Conservation (phyloP, 2,113 vertebrate genomes). For the Steatornis caripensis region DNA sequence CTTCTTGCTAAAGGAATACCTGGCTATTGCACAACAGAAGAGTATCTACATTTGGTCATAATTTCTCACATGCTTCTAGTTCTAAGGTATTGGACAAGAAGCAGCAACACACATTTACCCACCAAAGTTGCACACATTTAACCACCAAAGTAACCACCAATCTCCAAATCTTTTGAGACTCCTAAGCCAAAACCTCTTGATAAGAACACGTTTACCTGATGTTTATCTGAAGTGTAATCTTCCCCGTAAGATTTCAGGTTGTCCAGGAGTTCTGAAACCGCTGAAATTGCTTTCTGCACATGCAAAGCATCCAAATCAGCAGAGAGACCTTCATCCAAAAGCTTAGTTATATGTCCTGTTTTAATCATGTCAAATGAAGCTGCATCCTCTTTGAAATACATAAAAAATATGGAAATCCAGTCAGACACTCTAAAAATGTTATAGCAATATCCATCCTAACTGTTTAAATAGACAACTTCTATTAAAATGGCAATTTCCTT, state of each 20-base stretch:
- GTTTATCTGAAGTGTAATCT: constrained; percentile 70
- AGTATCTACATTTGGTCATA: background rate
- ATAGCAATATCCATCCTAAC: background rate
- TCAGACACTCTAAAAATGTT: background rate
- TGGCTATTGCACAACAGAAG: background rate
- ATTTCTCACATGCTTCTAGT: background rate
- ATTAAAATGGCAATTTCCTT: background rate
- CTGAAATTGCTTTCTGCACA: constrained; percentile 72
- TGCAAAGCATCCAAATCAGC: constrained; percentile 80
- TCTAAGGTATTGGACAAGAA: background rate
- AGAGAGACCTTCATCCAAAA: constrained; percentile 84
- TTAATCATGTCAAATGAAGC: constrained; percentile 75
- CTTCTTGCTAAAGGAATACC: background rate
- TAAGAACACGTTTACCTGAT: constrained; percentile 72
- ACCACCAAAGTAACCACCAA: background rate
- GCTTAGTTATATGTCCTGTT: constrained; percentile 82
- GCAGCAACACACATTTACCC: rapidly evolving
- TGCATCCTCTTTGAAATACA: constrained; percentile 54
- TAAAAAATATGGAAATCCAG: background rate
- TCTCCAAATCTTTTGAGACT: background rate
- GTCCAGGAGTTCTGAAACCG: constrained; percentile 78
- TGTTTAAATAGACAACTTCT: background rate
- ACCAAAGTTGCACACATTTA: too few species aligned
- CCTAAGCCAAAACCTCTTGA: background rate
- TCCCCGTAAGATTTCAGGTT: constrained; percentile 78